Conservation (phyloP, 1,140 invertebrate genomes). For the Drosophila chauvacae region DNA sequence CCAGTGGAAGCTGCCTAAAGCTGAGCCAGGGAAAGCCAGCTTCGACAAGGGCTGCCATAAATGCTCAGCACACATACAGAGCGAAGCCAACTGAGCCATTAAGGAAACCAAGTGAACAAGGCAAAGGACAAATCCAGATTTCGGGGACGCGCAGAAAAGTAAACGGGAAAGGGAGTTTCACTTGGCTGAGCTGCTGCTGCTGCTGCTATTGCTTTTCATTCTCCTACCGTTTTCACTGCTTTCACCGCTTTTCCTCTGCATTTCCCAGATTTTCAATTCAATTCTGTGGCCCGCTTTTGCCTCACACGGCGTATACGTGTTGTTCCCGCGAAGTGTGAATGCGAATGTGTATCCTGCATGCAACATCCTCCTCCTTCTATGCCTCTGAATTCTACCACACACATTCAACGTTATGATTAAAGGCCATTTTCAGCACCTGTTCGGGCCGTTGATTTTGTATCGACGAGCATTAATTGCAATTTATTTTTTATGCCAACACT, state of each 20-base stretch:
- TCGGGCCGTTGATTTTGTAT: conserved; percentile 23
- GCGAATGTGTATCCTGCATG: conserved; percentile 8
- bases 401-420: conserved; percentile 63
- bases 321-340: conserved; percentile 3
- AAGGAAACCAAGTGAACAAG: conserved; percentile 48
- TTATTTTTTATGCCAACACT: conserved; percentile 42
- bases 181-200: conserved; percentile 9
- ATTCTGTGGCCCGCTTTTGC: conserved; percentile 6
- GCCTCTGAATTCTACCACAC: conserved; percentile 18
- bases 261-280: conserved; percentile 50
- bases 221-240: conserved; percentile 11
- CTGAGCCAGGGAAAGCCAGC: conserved; percentile 12
- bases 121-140: conserved; percentile 30
- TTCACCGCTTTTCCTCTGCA: conserved; percentile 3
- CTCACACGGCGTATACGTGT: conserved; percentile 58
- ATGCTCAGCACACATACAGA: conserved; percentile 29
- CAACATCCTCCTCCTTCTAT: background rate
- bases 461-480: conserved; percentile 57
- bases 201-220: conserved; percentile 16
- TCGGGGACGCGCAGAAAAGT: conserved; percentile 3
- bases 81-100: conserved; percentile 51
- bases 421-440: conserved; percentile 56
- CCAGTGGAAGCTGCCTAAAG: conserved; percentile 21
- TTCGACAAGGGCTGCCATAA: conserved; percentile 51
- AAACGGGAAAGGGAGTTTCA: conserved; percentile 11